Evolutionary conservation across 2,113 vertebrate genomes (phyloP).

Genomic region (Phycodurus eques): DNA sequence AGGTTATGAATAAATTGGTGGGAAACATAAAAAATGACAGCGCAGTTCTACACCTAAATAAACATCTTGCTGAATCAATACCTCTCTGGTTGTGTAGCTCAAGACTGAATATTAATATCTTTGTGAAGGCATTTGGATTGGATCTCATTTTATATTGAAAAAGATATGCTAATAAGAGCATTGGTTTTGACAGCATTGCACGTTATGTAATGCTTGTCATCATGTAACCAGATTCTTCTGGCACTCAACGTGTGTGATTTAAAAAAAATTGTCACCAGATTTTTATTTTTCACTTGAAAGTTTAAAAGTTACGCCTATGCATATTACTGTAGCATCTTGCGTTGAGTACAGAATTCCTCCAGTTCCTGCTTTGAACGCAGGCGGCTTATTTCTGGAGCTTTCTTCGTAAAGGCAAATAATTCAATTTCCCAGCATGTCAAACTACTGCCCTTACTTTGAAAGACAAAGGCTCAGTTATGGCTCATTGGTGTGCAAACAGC

Average conservation of each 20-base stretch:
- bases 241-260: not conserved
- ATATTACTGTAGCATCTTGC: not conserved
- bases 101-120: too few species aligned
- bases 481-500: conserved; percentile 21
- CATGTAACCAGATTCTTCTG: not conserved
- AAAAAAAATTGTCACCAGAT: not conserved
- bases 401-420: not conserved
- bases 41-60: too few species aligned
- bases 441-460: not conserved
- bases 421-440: not conserved
- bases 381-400: not conserved
- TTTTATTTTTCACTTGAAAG: not conserved
- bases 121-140: not conserved
- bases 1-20: too few species aligned
- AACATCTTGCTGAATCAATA: too few species aligned
- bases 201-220: not conserved
- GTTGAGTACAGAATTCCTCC: not conserved
- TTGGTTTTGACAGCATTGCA: not conserved
- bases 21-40: too few species aligned
- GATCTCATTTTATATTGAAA: not conserved
- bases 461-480: conserved; percentile 9
- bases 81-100: too few species aligned
- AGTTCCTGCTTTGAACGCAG: not conserved
- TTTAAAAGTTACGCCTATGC: not conserved
- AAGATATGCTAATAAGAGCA: not conserved